These are phyloP conservation scores for Lycia hirtaria DNA, from an alignment of 2,888 invertebrate species.

Conservation along the genomic window DNA sequence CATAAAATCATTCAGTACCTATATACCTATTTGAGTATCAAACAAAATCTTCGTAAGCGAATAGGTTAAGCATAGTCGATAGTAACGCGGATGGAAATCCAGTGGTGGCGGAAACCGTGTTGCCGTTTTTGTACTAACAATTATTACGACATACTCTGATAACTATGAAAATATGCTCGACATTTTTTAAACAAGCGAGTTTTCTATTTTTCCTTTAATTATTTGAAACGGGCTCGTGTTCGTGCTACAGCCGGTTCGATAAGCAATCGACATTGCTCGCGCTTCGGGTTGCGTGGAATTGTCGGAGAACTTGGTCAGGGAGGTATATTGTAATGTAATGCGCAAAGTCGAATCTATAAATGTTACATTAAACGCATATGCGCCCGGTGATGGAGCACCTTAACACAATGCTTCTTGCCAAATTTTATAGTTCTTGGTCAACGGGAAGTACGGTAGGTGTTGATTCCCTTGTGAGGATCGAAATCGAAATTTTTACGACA, in stretches of 20 bases:
- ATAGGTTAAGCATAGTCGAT: slow-evolving; percentile 36
- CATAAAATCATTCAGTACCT: neutral
- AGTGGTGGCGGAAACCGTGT: slow-evolving; percentile 37
- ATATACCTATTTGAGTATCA: neutral
- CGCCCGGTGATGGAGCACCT: too few relatives aligned
- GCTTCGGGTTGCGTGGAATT: slow-evolving; percentile 23
- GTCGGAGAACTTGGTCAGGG: slow-evolving; percentile 21
- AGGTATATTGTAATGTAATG: neutral
- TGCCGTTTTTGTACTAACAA: slow-evolving; percentile 60
- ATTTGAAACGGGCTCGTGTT: slow-evolving; percentile 34
- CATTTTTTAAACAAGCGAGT: slow-evolving; percentile 37
- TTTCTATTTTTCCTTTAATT: slow-evolving; percentile 41
- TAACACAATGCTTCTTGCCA: too few relatives aligned
- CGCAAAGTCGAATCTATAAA: neutral
- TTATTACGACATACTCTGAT: slow-evolving; percentile 80
- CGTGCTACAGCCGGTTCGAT: slow-evolving; percentile 29
- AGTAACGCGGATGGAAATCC: slow-evolving; percentile 63
- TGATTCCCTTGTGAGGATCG: too few relatives aligned
- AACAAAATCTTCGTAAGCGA: slow-evolving; percentile 31
- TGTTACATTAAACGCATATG: too few relatives aligned
- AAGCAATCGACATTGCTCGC: slow-evolving; percentile 26
- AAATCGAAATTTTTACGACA: too few relatives aligned
- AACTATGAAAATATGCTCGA: slow-evolving; percentile 67
- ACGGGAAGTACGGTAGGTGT: too few relatives aligned
- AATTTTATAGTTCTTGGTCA: too few relatives aligned